Conservation (phyloP, 2,888 invertebrate species). For the Ormyrus pomaceus region DNA sequence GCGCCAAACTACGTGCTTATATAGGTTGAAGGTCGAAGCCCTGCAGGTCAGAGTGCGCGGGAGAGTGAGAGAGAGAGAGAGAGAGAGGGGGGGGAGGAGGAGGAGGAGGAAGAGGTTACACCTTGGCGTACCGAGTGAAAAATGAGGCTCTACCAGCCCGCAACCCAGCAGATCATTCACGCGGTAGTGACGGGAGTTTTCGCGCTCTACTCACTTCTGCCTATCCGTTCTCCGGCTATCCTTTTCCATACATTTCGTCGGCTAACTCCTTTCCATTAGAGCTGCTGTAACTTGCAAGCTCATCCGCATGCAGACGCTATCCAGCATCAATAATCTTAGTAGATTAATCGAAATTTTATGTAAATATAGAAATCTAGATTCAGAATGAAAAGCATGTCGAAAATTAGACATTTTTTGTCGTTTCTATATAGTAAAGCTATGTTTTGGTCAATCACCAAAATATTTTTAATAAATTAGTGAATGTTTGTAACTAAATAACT, state of each 20-base stretch:
- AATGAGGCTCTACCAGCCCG: constrained; percentile 62
- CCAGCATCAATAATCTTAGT: constrained; percentile 1
- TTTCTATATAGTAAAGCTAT: too few relatives aligned
- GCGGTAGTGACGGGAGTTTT: constrained; percentile 49
- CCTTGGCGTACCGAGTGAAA: constrained; percentile 59
- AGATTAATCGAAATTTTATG: neutral
- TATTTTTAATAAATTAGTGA: too few relatives aligned
- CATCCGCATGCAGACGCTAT: neutral
- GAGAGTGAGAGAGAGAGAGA: neutral
- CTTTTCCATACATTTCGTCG: constrained; percentile 32
- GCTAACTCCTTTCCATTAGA: constrained; percentile 48
- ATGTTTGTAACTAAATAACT: too few relatives aligned
- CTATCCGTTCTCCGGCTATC: constrained; percentile 7
- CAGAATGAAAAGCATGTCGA: too few relatives aligned
- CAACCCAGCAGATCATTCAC: constrained; percentile 61
- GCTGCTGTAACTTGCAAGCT: neutral
- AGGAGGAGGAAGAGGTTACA: constrained; percentile 8
- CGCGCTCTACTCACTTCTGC: constrained; percentile 29
- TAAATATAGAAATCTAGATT: neutral
- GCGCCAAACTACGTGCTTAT: constrained; percentile 57
- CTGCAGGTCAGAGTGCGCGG: neutral
- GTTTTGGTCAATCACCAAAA: too few relatives aligned
- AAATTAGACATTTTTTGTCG: too few relatives aligned
- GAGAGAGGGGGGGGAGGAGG: neutral
- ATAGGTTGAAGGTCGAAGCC: constrained; percentile 60